phyloP scores from a whole-genome alignment of 2,888 invertebrate species.

The Laothoe populi region DNA sequence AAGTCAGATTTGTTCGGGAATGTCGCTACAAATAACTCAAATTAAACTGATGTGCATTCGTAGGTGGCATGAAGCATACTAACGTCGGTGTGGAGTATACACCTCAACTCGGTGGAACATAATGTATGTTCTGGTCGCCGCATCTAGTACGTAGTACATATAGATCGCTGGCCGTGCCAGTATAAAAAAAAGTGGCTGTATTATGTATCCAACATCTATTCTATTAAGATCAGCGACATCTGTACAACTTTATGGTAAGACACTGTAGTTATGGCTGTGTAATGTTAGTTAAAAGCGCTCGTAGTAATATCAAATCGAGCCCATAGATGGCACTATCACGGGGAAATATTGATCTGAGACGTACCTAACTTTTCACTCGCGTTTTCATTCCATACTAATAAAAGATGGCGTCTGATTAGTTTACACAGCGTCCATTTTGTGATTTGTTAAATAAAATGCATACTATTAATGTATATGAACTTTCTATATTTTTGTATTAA shows the following conservation, averaged over 20 bases:
- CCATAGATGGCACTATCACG: slow-evolving; percentile 34
- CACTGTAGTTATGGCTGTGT: not conserved
- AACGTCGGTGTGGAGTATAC: too few species aligned
- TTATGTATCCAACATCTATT: too few species aligned
- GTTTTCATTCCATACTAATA: not conserved
- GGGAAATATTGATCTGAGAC: not conserved
- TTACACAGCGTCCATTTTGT: slow-evolving; percentile 42
- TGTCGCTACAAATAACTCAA: too few species aligned
- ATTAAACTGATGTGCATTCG: too few species aligned
- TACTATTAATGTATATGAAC: slow-evolving; percentile 21
- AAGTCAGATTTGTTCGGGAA: too few species aligned
- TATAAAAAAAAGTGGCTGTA: too few species aligned
- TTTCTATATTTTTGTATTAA: slow-evolving; percentile 24
- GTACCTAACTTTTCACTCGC: not conserved
- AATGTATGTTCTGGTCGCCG: too few species aligned
- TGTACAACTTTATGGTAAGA: not conserved
- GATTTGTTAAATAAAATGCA: slow-evolving; percentile 28
- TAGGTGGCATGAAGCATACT: too few species aligned
- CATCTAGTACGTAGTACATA: too few species aligned
- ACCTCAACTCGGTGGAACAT: too few species aligned
- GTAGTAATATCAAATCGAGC: not conserved
- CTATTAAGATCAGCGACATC: slow-evolving; percentile 28
- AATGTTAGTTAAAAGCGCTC: too few species aligned
- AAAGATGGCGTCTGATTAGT: slow-evolving; percentile 40
- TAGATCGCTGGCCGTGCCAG: too few species aligned